Conservation (phyloP, 2,113 vertebrate genomes). For the Xyliphius kryptos region DNA sequence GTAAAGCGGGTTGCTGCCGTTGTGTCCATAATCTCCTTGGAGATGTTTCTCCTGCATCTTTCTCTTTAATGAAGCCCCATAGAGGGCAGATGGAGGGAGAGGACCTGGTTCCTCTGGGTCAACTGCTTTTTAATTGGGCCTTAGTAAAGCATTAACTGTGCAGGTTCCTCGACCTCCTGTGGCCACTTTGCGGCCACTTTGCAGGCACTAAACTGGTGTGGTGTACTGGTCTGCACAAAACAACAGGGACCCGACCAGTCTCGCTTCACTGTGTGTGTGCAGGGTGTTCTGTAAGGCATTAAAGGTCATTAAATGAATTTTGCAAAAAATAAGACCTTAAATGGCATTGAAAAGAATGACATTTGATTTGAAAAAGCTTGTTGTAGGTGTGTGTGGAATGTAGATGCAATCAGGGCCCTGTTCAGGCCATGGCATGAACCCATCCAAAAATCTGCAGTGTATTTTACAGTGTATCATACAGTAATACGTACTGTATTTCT, state of each 20-base stretch:
- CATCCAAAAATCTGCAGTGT: no score
- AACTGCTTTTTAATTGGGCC: conserved; percentile 59
- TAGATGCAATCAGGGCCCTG: no score
- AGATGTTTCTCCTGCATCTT: conserved; percentile 54
- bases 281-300: no score
- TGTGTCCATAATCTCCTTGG: conserved; percentile 56
- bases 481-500: no score
- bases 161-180: conserved; percentile 56
- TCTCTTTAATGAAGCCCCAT: conserved; percentile 57
- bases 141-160: conserved; percentile 52
- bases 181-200: conserved; percentile 64
- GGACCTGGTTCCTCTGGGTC: conserved; percentile 52
- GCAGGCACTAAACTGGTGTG: conserved; percentile 54
- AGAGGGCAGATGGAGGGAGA: conserved; percentile 26
- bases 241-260: conserved; percentile 43
- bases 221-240: conserved; percentile 43
- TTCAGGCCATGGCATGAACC: no score
- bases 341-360: no score
- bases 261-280: conserved; percentile 25
- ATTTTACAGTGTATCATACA: no score
- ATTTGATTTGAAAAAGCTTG: no score
- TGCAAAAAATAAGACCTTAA: no score
- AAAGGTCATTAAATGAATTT: no score
- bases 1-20: conserved; percentile 31
- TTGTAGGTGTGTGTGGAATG: no score